Evolutionary conservation across 1,140 invertebrate genomes (phyloP), one percentile per base, ranked within the genome.

Genomic region (Adoxophyes honmai): DNA sequence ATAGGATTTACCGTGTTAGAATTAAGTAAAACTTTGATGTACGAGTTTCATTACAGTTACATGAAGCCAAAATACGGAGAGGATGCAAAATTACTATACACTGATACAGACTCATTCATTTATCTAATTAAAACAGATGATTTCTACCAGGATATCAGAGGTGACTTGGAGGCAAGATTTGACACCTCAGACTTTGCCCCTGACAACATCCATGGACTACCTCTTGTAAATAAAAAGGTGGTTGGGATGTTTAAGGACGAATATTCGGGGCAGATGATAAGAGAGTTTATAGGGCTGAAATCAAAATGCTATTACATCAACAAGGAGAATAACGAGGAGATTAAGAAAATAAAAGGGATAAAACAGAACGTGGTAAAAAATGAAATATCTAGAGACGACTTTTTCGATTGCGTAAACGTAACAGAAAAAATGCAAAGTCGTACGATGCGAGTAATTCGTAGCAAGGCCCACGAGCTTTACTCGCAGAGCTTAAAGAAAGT

Each of bases 1-100:
- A 7, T 52, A 33, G 48, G 48, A n/a, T 52, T 52, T 33, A 33
- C 18, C 5, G 28, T 52, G 10, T 52, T 52, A 52, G 48, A 52
- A 10, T 1, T 52, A 33, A 16, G 13, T 11, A 52, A 52, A 34
- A 52, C 11, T 0, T 11, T 33, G 2, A 52, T 52, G 48, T 52
- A 33, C 33, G 18, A 52, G 9, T 52, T 52, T 33, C 48, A 33
- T 33, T 52, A 52, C 33, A 52, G 33, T 21, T 52, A 52, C 18
- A 52, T 52, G 4, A 1, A 3, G 3, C 39, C 11, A 1, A 44
- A 44, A 44, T 44, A 44, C 21, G 6, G 6, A 28, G 21, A 2
- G 6, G 6, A 28, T 6, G 21, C 6, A 3, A 28, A 28, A 28
- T 6, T 28, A 28, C 21, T 28, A 2, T 28, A 28, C 21, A 28